Conservation (phyloP, 2,797 vertebrate species). For the Masticophis lateralis region DNA sequence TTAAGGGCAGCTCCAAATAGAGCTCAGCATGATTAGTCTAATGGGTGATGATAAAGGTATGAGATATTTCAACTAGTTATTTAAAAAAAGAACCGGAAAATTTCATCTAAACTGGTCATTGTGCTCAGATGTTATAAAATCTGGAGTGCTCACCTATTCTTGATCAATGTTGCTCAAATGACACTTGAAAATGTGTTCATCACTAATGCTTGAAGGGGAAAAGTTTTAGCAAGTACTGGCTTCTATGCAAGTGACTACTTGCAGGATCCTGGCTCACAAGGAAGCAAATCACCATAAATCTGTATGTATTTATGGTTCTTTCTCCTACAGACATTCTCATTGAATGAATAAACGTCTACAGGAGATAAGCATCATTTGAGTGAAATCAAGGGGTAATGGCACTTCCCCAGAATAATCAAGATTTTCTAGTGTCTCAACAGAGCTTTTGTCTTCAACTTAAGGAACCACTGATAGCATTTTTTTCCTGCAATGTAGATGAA, state of each 20-base stretch:
- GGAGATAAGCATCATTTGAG: background rate
- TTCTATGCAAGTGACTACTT: background rate
- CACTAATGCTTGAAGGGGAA: background rate
- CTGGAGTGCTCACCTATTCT: background rate
- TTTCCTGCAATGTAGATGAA: background rate
- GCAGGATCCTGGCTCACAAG: background rate
- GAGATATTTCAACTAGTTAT: background rate
- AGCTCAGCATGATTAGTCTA: background rate
- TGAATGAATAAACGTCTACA: background rate
- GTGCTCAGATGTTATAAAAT: background rate
- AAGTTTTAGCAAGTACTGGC: background rate
- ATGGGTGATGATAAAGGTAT: background rate
- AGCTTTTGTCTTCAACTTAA: background rate
- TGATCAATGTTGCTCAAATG: background rate
- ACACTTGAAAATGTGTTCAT: background rate
- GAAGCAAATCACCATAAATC: background rate
- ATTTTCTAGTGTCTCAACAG: background rate
- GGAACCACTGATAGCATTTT: too few relatives aligned
- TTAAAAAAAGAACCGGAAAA: background rate
- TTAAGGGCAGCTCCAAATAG: background rate
- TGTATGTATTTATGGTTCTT: background rate
- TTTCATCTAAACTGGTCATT: background rate
- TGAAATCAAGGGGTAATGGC: background rate
- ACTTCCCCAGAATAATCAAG: background rate
- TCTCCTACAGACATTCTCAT: background rate